Base-by-base conservation (phyloP, 2,888 invertebrate genomes). In the Antheraea yamamai region DNA sequence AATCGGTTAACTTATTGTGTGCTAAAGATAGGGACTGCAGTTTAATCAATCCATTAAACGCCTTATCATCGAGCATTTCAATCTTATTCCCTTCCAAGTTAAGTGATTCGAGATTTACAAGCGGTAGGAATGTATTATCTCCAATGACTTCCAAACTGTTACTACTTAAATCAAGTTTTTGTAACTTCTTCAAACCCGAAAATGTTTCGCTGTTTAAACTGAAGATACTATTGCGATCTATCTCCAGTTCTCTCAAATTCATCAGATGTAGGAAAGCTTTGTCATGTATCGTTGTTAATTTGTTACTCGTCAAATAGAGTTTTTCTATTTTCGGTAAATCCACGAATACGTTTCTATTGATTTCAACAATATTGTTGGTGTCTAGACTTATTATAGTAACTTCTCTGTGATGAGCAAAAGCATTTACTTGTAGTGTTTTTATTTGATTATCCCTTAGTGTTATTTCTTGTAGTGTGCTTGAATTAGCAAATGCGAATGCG, bases 271-370 rank as follows among this genome's bases (percentile, higher is more conserved):
- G 91, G 82, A 97, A 98, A n/a, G 99, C 97, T 83, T 96, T 97
- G 77, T 98, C 98, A 79, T 99, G 98, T 76, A 98, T 95, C 12
- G 96, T 96, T 75, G 97, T 97, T 77, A 99, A 95, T 85, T 97
- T 96, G 90, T 99, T 99, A 82, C 96, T 96, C 80, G 98, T 98
- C 72, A 99, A 94, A 83, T 96, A 97, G 61, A 99, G 95, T 77
- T 96, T 96, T 78, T 96, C 96, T 77, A 97, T 89, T 8, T 95
- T 92, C 0, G 97, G 97, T 76, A 98, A 87, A 84, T 97, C 96
- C 14, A 96, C 94, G 85, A 98, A 98, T 2, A 97, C 97, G 80
- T 96, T 95, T 81, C 97, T 95, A 84, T 96, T 96, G 78, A 98
- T 96, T 87, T 97, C 97, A 1, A 95, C 93, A 80, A 98, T 96